Conservation (phyloP, 2,888 invertebrate genomes). For the Caenorhabditis sp. region DNA sequence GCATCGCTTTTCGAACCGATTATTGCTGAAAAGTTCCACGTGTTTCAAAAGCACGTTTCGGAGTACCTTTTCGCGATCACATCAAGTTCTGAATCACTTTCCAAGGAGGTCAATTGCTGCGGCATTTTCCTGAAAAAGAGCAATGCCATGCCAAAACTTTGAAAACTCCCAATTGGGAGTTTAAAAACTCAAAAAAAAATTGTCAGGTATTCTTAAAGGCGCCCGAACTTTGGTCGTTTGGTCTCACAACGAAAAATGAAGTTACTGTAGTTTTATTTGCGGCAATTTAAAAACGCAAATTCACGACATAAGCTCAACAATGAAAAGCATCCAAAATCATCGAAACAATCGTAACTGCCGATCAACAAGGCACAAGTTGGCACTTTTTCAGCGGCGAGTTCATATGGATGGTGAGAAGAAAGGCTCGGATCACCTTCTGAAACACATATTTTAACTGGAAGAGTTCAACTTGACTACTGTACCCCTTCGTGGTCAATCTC, state of each 20-base stretch:
- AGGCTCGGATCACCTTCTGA: conserved; percentile 22
- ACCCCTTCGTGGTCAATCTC: conserved; percentile 26
- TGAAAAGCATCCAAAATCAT: too few relatives aligned
- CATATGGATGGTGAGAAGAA: conserved; percentile 3
- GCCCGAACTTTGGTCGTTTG: not conserved
- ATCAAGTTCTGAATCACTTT: conserved; percentile 7
- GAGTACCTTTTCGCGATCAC: conserved; percentile 7
- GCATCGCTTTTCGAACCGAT: conserved; percentile 11
- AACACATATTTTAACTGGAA: not conserved
- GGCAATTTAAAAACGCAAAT: too few relatives aligned
- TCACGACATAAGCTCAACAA: too few relatives aligned
- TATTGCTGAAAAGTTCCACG: conserved; percentile 17
- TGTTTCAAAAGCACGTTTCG: not conserved
- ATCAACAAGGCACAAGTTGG: too few relatives aligned
- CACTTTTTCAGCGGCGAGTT: conserved; percentile 18
- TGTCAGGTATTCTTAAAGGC: not conserved
- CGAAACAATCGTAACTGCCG: too few relatives aligned
- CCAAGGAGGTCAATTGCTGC: conserved; percentile 1
- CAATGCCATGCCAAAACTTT: not conserved
- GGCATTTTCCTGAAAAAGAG: not conserved
- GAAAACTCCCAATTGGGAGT: not conserved
- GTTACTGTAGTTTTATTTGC: too few relatives aligned
- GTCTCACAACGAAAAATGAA: too few relatives aligned
- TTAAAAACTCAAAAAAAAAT: not conserved
- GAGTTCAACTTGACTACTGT: too few relatives aligned